These are phyloP conservation scores for Porites lutea DNA, from an alignment of 64 coral and sea anemone genomes.

Conservation along the genomic window DNA sequence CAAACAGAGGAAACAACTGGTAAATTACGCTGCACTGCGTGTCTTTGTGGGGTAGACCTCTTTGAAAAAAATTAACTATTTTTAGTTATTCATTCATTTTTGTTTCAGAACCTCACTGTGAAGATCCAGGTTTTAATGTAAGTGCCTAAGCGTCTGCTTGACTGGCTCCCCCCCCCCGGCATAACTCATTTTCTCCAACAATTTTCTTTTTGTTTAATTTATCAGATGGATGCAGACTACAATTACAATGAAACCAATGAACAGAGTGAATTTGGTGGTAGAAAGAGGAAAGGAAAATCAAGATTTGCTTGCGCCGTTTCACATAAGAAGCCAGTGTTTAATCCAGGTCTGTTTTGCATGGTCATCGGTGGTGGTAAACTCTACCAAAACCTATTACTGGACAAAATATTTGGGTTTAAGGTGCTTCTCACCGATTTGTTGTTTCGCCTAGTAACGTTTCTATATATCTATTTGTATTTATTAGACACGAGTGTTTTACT, in stretches of 20 bases:
- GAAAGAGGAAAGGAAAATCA: constrained; percentile 60
- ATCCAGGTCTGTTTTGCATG: constrained; percentile 71
- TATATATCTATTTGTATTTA: no score
- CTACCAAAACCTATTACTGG: no score
- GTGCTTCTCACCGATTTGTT: no score
- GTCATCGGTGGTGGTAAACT: no score
- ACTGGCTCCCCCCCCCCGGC: not conserved
- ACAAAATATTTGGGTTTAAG: no score
- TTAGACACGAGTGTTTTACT: no score
- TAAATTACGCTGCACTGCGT: no score
- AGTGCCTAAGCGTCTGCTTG: no score
- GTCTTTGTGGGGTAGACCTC: not conserved
- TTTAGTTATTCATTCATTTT: not conserved
- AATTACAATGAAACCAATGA: constrained; percentile 32
- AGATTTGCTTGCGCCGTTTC: constrained; percentile 63
- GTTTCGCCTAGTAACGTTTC: no score
- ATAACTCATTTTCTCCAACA: not conserved
- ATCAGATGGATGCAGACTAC: constrained; percentile 96
- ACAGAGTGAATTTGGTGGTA: constrained; percentile 26
- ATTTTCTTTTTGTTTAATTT: no score
- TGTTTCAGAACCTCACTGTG: constrained; percentile 82
- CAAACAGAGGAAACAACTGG: not conserved
- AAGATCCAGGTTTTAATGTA: constrained; percentile 87
- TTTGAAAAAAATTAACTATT: no score
- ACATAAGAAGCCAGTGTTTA: constrained; percentile 81